These are phyloP conservation scores for Tragelaphus strepsiceros DNA, from an alignment of 2,113 vertebrate species.

Conservation along the genomic window DNA sequence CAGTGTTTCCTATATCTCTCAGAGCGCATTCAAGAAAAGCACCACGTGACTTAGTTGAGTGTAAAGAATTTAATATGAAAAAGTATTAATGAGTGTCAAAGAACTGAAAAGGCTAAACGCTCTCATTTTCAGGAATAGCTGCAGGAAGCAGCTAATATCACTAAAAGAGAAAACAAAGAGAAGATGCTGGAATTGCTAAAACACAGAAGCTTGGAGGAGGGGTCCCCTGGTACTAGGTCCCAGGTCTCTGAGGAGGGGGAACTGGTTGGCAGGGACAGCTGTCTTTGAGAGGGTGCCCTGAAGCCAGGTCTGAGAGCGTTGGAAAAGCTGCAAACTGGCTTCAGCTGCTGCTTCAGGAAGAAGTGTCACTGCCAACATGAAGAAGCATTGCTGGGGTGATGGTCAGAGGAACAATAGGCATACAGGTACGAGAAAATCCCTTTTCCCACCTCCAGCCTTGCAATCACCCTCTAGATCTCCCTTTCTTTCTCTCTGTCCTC, in stretches of 20 bases:
- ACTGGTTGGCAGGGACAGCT: not conserved
- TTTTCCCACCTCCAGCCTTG: not conserved
- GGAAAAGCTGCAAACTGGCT: not conserved
- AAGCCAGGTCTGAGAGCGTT: not conserved
- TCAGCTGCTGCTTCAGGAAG: not conserved
- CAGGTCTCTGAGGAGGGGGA: not conserved
- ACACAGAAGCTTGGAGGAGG: not conserved
- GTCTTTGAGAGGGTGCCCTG: not conserved
- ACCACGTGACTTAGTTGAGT: not conserved
- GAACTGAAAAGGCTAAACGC: not conserved
- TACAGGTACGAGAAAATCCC: fast-evolving
- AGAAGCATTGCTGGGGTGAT: not conserved
- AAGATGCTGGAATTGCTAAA: not conserved
- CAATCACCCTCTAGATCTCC: not conserved
- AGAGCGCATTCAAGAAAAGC: not conserved
- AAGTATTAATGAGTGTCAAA: not conserved
- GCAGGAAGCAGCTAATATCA: not conserved
- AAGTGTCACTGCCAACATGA: not conserved
- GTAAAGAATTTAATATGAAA: not conserved
- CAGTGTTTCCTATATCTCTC: not conserved
- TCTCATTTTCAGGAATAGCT: not conserved
- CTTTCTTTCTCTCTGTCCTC: not conserved
- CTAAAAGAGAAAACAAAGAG: not conserved
- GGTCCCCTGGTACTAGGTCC: not conserved
- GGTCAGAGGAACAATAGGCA: too few species aligned